Conservation (phyloP, 2,888 invertebrate species). For the Rotaria sp. region DNA sequence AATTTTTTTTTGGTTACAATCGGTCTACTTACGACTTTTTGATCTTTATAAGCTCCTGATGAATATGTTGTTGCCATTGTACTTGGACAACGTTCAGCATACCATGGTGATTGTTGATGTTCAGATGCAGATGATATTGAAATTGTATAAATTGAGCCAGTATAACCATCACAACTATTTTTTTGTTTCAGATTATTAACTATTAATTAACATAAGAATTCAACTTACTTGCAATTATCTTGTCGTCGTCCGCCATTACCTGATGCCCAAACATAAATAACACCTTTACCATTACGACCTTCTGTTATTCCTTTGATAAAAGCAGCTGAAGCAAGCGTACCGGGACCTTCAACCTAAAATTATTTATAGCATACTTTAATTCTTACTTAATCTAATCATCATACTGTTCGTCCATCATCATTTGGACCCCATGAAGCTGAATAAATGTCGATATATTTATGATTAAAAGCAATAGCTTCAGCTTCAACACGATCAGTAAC, state of each 20-base stretch:
- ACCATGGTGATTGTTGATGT: conserved; percentile 69
- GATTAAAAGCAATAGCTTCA: conserved; percentile 48
- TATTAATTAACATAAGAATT: neutral
- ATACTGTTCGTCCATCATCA: conserved; percentile 72
- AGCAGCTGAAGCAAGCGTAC: conserved; percentile 68
- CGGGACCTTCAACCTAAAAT: conserved; percentile 69
- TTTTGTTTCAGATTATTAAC: neutral
- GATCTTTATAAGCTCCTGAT: conserved; percentile 73
- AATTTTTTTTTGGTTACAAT: neutral
- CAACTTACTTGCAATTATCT: conserved; percentile 38
- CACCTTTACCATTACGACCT: conserved; percentile 67
- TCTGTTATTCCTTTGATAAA: conserved; percentile 66
- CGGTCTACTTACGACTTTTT: conserved; percentile 67
- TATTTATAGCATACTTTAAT: neutral
- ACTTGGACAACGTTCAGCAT: conserved; percentile 80
- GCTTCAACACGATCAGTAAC: conserved; percentile 53
- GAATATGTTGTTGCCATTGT: conserved; percentile 81
- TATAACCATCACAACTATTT: conserved; percentile 72
- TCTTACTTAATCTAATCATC: too few relatives aligned
- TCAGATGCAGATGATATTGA: conserved; percentile 63
- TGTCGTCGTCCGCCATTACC: conserved; percentile 64
- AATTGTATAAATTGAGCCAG: conserved; percentile 74
- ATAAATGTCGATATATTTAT: conserved; percentile 49
- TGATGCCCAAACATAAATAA: conserved; percentile 77
- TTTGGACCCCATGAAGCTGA: conserved; percentile 66